Conservation (phyloP, 2,888 invertebrate genomes). For the Drosophila cognata region DNA sequence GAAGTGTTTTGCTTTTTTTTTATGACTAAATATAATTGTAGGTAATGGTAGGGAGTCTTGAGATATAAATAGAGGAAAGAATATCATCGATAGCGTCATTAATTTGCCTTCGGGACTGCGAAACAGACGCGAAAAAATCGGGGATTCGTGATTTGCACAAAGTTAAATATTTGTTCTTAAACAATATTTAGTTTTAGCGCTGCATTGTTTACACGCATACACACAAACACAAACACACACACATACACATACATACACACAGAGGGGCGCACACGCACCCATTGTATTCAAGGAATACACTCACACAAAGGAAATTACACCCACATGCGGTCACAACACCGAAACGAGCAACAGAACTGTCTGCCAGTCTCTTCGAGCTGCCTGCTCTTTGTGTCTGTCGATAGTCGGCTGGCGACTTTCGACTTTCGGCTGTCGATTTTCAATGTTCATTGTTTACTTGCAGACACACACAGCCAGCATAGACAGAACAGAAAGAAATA, state of each 20-base stretch:
- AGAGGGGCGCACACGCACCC: constrained; percentile 14
- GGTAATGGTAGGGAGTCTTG: constrained; percentile 1
- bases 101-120: constrained; percentile 40
- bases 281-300: constrained; percentile 41
- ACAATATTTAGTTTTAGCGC: constrained; percentile 78
- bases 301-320: constrained; percentile 24
- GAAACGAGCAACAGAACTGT: constrained; percentile 56
- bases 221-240: constrained; percentile 39
- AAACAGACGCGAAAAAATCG: constrained; percentile 45
- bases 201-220: constrained; percentile 74
- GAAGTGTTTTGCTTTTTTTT: constrained; percentile 27
- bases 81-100: constrained; percentile 73
- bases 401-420: constrained; percentile 45
- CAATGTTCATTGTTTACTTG: constrained; percentile 63
- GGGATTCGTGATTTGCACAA: constrained; percentile 76
- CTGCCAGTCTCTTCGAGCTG: constrained; percentile 24
- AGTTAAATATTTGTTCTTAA: constrained; percentile 78
- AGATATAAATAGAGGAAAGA: constrained; percentile 30
- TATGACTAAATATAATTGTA: constrained; percentile 61
- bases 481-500: background rate
- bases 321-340: constrained; percentile 38
- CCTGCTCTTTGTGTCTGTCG: constrained; percentile 41
- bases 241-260: constrained; percentile 21
- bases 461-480: constrained; percentile 38
- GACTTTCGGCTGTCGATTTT: constrained; percentile 58